These are phyloP conservation scores for Phataginus tetradactyla DNA, from an alignment of 2,797 vertebrate species.

Conservation along the genomic window DNA sequence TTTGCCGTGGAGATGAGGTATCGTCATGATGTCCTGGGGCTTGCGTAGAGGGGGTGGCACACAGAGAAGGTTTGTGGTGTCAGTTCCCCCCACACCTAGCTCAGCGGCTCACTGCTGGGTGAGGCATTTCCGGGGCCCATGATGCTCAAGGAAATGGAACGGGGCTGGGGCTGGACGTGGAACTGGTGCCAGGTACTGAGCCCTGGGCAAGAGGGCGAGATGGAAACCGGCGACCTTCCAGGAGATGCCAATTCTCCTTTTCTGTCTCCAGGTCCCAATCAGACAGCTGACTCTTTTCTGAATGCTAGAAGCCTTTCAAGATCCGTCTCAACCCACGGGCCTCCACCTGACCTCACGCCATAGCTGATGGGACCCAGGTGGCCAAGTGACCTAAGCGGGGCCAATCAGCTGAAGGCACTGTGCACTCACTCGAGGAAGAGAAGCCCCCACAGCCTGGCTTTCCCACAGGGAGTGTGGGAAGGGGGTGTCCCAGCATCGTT, in stretches of 20 bases:
- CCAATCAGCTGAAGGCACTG: neutral
- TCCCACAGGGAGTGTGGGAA: neutral
- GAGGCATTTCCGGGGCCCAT: too few species aligned
- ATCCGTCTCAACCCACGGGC: too few species aligned
- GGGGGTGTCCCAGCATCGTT: neutral
- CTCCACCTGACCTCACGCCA: neutral
- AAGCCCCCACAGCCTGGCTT: neutral
- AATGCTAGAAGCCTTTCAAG: neutral
- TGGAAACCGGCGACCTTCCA: neutral
- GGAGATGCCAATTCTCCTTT: neutral
- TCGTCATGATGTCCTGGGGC: neutral
- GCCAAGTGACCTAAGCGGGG: neutral
- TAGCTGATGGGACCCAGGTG: neutral
- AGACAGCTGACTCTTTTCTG: neutral
- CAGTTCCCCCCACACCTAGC: neutral
- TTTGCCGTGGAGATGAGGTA: neutral
- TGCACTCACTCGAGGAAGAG: neutral
- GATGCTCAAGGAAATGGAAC: too few species aligned
- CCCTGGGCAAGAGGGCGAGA: neutral
- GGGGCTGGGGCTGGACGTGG: too few species aligned
- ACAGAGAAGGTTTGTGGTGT: neutral
- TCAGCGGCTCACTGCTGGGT: neutral
- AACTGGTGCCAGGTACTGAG: neutral
- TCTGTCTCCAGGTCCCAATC: neutral
- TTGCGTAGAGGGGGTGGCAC: neutral